Evolutionary conservation across 2,113 vertebrate genomes (phyloP).

Genomic region (Myrmecobius fasciatus): DNA sequence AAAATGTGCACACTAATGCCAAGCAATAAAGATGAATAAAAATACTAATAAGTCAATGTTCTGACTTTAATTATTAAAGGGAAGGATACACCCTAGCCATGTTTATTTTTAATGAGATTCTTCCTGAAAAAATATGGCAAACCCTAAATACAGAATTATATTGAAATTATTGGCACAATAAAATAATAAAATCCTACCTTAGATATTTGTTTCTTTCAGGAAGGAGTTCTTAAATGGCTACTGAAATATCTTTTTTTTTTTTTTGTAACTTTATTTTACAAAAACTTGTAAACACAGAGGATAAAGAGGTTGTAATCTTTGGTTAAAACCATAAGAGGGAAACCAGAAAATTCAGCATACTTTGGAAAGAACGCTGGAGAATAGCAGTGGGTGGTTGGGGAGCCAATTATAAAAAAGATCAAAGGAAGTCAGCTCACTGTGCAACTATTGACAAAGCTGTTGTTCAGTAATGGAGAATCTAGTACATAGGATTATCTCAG

Average conservation of each 20-base stretch:
- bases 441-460: conserved; percentile 32
- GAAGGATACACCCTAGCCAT: background rate
- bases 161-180: background rate
- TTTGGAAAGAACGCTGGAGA: conserved; percentile 33
- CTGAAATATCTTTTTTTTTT: conserved; percentile 24
- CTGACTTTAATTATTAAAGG: background rate
- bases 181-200: accelerated
- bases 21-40: conserved; percentile 22
- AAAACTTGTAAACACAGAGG: conserved; percentile 10
- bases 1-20: background rate
- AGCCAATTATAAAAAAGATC: conserved; percentile 66
- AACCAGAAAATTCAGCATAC: conserved; percentile 20
- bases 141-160: conserved; percentile 26
- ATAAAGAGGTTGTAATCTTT: background rate
- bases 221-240: conserved; percentile 40
- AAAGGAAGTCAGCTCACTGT: background rate
- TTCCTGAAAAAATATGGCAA: conserved; percentile 37
- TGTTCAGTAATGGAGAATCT: conserved; percentile 6
- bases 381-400: conserved; percentile 24
- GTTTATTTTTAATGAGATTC: conserved; percentile 13
- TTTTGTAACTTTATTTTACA: conserved; percentile 57
- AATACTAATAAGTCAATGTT: conserved; percentile 54
- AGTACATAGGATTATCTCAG: background rate
- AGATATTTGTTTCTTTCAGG: background rate
- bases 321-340: conserved; percentile 26